Evolutionary conservation across 2,888 invertebrate species (phyloP).

Genomic region (Patella ulyssiponensis): DNA sequence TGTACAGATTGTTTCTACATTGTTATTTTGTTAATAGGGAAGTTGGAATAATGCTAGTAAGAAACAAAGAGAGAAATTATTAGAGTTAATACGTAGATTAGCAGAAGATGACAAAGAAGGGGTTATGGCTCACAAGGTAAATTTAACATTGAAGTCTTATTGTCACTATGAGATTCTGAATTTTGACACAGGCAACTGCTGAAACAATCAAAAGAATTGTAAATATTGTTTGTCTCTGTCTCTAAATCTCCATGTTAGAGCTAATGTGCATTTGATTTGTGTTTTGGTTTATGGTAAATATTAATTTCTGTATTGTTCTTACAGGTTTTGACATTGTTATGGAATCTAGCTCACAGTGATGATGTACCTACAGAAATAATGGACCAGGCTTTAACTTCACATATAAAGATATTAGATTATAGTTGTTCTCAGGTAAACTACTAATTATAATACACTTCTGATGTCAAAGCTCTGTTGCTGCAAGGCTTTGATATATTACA

Average conservation of each 20-base stretch:
- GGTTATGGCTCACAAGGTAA: conserved; percentile 96
- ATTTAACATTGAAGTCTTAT: not conserved
- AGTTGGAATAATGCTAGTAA: conserved; percentile 97
- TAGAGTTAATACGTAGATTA: conserved; percentile 93
- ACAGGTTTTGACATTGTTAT: conserved; percentile 90
- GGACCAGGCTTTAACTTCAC: conserved; percentile 94
- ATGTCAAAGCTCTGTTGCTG: conserved; percentile 59
- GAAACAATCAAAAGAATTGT: too few species aligned
- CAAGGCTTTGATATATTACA: too few species aligned
- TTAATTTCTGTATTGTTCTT: conserved; percentile 22
- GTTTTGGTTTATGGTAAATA: too few species aligned
- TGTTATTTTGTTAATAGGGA: conserved; percentile 63
- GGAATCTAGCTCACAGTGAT: conserved; percentile 96
- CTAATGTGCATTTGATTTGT: too few species aligned
- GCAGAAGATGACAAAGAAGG: conserved; percentile 99
- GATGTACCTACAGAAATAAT: conserved; percentile 97
- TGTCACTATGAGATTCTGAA: too few species aligned
- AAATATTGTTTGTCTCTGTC: too few species aligned
- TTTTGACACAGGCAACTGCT: too few species aligned
- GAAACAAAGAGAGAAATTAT: conserved; percentile 93
- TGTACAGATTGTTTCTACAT: too few species aligned
- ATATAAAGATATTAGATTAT: conserved; percentile 97
- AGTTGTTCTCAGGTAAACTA: conserved; percentile 87
- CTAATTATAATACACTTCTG: not conserved
- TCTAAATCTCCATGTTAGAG: too few species aligned